phyloP scores from a whole-genome alignment of 2,888 invertebrate species.

The Meloe dianella region DNA sequence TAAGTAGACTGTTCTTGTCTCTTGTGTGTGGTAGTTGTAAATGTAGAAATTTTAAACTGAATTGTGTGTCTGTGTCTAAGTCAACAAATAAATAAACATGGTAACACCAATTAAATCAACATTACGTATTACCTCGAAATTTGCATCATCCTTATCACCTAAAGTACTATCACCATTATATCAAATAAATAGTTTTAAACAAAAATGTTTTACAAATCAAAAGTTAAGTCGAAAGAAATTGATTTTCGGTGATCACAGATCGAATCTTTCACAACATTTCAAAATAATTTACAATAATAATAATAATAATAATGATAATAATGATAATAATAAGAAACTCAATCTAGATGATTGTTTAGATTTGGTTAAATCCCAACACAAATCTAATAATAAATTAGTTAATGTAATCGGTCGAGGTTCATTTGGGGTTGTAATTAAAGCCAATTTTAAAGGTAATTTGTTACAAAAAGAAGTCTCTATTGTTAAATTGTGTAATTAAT shows the following conservation, averaged over 20 bases:
- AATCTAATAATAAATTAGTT: conserved; percentile 22
- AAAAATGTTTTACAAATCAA: conserved; percentile 8
- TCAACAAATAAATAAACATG: conserved; percentile 2
- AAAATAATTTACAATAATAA: background rate
- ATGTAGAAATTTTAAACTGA: background rate
- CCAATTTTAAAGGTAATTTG: conserved; percentile 49
- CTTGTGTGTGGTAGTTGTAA: too few species aligned
- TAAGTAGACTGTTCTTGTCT: too few species aligned
- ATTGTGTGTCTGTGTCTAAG: background rate
- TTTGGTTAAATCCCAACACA: background rate
- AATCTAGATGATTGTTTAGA: too few species aligned
- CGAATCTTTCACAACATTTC: background rate
- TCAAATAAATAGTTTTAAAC: conserved; percentile 24
- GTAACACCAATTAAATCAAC: conserved; percentile 20
- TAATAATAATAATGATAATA: too few species aligned
- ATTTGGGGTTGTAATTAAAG: conserved; percentile 55
- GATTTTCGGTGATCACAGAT: background rate
- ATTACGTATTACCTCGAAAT: conserved; percentile 28
- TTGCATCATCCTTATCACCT: conserved; percentile 32
- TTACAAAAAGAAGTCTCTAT: background rate
- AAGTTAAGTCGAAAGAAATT: background rate
- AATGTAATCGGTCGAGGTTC: conserved; percentile 52
- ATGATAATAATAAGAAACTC: too few species aligned
- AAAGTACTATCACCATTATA: conserved; percentile 34
- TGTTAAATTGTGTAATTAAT: background rate